Evolutionary conservation across 2,113 vertebrate genomes (phyloP).

Genomic region (Podarcis cretensis): DNA sequence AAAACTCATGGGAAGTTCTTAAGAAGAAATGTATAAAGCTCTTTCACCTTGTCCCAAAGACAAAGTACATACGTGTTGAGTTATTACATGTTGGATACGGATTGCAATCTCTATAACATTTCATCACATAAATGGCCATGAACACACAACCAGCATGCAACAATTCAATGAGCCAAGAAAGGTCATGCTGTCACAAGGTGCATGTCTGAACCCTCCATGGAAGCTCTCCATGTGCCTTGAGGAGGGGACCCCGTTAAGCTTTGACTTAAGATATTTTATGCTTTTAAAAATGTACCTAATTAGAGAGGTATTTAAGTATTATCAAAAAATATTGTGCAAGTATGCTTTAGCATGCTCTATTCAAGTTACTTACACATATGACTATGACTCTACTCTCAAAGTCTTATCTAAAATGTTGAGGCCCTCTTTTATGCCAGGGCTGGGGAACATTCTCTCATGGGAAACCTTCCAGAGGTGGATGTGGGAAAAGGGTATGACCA

Average conservation of each 20-base stretch:
- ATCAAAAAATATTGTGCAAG: background rate
- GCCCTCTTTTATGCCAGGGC: too few species aligned
- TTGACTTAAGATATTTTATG: background rate
- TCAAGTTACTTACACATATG: background rate
- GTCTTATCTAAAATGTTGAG: background rate
- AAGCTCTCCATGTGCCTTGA: background rate
- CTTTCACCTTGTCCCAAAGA: background rate
- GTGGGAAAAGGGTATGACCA: too few species aligned
- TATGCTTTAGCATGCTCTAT: background rate
- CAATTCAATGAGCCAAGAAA: background rate
- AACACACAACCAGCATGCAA: background rate
- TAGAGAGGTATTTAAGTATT: background rate
- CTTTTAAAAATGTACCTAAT: background rate
- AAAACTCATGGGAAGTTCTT: background rate
- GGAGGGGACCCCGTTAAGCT: background rate
- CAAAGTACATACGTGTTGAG: background rate
- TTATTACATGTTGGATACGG: background rate
- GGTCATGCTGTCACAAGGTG: background rate
- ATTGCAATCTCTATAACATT: background rate
- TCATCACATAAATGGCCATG: background rate
- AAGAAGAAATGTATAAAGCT: background rate
- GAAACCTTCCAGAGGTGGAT: too few species aligned
- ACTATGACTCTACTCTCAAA: rapidly evolving
- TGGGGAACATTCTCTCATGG: too few species aligned
- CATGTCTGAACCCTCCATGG: background rate